These are phyloP conservation scores for Ips nitidus DNA, from an alignment of 1,140 invertebrate species.

Conservation along the genomic window DNA sequence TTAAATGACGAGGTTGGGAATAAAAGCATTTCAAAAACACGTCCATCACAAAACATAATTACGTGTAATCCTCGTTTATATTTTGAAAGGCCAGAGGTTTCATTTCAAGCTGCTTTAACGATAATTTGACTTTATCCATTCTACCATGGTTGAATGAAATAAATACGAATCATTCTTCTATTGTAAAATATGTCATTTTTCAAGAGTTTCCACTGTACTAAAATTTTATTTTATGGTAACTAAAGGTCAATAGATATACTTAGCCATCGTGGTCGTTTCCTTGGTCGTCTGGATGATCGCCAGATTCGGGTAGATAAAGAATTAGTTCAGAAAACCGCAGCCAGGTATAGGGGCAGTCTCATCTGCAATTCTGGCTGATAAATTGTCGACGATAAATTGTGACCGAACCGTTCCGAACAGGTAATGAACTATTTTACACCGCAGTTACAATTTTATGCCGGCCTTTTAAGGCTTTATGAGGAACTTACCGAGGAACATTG, in stretches of 20 bases:
- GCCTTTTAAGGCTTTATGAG: conserved; percentile 27
- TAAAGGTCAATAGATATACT: conserved; percentile 5
- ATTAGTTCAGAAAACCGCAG: conserved; percentile 34
- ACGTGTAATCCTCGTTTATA: no score
- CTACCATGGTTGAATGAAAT: no score
- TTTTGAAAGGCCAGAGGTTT: no score
- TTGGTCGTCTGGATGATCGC: conserved; percentile 16
- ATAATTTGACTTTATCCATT: no score
- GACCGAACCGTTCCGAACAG: conserved; percentile 16
- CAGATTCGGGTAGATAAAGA: conserved; percentile 32
- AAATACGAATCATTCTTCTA: no score
- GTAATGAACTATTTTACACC: conserved; percentile 37
- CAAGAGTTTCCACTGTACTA: background rate
- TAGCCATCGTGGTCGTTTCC: conserved; percentile 9
- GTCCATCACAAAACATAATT: no score
- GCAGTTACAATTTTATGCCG: conserved; percentile 35
- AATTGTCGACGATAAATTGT: conserved; percentile 29
- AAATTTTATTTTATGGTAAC: background rate
- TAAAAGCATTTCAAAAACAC: no score
- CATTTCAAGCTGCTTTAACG: no score
- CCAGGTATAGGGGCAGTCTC: conserved; percentile 31
- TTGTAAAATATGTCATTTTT: no score
- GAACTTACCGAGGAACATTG: conserved; percentile 22
- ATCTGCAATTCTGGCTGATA: conserved; percentile 34
- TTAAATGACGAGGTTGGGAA: no score